These are phyloP conservation scores for Helobdella robusta DNA, from an alignment of 2,888 invertebrate species.

Conservation along the genomic window DNA sequence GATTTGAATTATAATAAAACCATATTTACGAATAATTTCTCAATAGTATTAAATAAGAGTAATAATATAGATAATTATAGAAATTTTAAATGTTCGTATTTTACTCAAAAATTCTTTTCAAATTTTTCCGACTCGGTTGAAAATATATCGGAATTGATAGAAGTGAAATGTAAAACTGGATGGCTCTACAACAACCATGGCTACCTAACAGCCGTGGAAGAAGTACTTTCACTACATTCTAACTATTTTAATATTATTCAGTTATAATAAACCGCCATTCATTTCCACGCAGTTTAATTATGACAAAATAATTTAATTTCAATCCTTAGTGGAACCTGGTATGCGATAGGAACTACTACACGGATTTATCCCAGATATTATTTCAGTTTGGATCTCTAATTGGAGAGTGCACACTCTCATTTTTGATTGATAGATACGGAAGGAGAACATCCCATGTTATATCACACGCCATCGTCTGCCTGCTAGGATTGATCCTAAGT, in stretches of 20 bases:
- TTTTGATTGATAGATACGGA: slow-evolving; percentile 28
- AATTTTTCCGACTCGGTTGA: too few species aligned
- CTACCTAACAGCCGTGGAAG: slow-evolving; percentile 24
- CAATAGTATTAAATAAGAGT: too few species aligned
- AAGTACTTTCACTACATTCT: neutral
- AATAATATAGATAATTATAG: too few species aligned
- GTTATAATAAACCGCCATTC: too few species aligned
- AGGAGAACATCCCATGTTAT: slow-evolving; percentile 25
- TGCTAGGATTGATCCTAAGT: slow-evolving; percentile 18
- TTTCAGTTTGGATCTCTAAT: slow-evolving; percentile 24
- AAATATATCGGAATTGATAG: too few species aligned
- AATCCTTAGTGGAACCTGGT: slow-evolving; percentile 34
- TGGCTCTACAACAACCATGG: slow-evolving; percentile 26
- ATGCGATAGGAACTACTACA: slow-evolving; percentile 30
- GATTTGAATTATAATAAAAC: too few species aligned
- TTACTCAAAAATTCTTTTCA: too few species aligned
- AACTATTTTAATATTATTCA: too few species aligned
- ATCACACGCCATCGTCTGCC: slow-evolving; percentile 15
- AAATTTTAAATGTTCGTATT: too few species aligned
- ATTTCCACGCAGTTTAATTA: too few species aligned
- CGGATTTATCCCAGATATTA: slow-evolving; percentile 31
- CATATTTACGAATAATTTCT: too few species aligned
- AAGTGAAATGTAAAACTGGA: neutral
- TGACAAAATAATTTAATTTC: too few species aligned
- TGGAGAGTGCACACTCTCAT: slow-evolving; percentile 16